phyloP scores from a whole-genome alignment of 2,888 invertebrate genomes.

The Rhagium mordax region DNA sequence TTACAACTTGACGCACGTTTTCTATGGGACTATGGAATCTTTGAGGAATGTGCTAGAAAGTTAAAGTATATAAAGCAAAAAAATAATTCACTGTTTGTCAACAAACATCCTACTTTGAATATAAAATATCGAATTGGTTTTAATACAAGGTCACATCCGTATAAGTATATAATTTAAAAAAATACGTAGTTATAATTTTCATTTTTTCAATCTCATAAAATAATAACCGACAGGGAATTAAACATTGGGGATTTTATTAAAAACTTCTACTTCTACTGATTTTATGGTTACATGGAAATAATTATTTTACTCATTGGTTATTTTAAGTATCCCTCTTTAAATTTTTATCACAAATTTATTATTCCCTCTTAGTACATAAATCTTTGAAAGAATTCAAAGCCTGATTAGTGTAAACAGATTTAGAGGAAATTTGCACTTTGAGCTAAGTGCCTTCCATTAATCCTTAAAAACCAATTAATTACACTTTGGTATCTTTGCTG shows the following conservation, averaged over 20 bases:
- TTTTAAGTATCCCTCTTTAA: neutral
- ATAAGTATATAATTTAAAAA: too few species aligned
- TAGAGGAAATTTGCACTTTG: slow-evolving; percentile 12
- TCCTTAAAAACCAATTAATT: slow-evolving; percentile 21
- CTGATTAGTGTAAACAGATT: neutral
- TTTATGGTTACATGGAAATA: neutral
- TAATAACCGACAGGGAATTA: too few species aligned
- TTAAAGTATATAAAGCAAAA: neutral
- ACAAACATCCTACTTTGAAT: neutral
- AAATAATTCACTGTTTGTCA: neutral
- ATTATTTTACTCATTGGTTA: neutral
- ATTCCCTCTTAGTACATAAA: neutral
- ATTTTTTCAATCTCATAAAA: too few species aligned
- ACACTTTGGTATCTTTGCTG: neutral
- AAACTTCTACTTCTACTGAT: too few species aligned
- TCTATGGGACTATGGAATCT: neutral
- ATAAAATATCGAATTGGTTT: too few species aligned
- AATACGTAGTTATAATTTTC: too few species aligned
- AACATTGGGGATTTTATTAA: too few species aligned
- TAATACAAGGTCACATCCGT: too few species aligned
- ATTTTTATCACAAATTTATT: neutral
- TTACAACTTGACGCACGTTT: neutral
- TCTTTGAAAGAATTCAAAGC: neutral
- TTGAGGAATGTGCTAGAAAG: neutral
- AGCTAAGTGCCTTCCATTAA: neutral